phyloP scores from a whole-genome alignment of 2,113 vertebrate genomes.

The Bothrops jararaca region DNA sequence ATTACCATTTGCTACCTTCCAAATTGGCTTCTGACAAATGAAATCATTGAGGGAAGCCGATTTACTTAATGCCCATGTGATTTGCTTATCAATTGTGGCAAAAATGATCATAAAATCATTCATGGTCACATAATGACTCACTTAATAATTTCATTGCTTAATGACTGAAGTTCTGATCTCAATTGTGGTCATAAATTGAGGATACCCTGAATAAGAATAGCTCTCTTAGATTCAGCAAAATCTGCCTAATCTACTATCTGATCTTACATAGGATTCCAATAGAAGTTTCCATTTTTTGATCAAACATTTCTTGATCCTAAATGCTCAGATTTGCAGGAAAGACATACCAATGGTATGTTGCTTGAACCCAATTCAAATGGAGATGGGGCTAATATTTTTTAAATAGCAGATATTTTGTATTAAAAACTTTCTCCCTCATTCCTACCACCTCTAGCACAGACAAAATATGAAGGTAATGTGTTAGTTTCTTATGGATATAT shows the following conservation, averaged over 20 bases:
- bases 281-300: background rate
- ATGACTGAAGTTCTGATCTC: background rate
- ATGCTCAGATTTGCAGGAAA: background rate
- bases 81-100: background rate
- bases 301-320: background rate
- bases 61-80: background rate
- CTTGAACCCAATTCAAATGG: background rate
- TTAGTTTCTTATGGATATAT: background rate
- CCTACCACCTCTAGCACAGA: background rate
- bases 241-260: background rate
- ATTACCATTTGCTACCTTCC: background rate
- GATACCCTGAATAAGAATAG: background rate
- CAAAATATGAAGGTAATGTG: background rate
- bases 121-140: background rate
- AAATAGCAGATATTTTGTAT: background rate
- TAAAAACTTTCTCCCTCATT: background rate
- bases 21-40: background rate
- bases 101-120: background rate
- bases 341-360: background rate
- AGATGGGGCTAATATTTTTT: background rate
- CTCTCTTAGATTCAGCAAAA: background rate
- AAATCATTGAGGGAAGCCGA: background rate
- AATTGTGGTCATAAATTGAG: background rate
- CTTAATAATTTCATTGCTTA: background rate
- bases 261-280: background rate